Percentiles rank a stretch among this genome's conserved stretches.
Evolutionary conservation across 2,113 vertebrate genomes (phyloP).

Genomic region (Carollia perspicillata): DNA sequence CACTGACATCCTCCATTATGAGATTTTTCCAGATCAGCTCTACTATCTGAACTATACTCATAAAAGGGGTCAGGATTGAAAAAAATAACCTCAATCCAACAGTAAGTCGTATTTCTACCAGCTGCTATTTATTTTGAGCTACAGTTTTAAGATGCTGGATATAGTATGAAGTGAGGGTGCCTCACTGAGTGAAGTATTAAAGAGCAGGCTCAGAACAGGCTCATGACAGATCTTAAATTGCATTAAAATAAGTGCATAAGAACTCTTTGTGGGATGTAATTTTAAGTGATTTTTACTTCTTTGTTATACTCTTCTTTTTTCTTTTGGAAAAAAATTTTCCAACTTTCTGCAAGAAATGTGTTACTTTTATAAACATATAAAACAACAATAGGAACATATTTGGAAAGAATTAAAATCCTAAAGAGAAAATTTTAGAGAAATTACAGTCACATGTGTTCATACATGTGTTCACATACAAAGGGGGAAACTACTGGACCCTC

Average conservation of each 20-base stretch:
- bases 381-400: not conserved
- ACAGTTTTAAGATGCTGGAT: slow-evolving; percentile 25
- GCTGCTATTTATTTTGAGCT: not conserved
- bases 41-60: not conserved
- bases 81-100: not conserved
- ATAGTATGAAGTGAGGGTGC: not conserved
- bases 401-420: slow-evolving; percentile 17
- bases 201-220: not conserved
- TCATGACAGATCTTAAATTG: slow-evolving; percentile 31
- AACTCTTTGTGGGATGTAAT: not conserved
- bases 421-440: slow-evolving; percentile 35
- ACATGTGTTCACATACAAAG: not conserved
- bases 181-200: slow-evolving; percentile 6
- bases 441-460: not conserved
- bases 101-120: not conserved
- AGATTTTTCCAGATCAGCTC: not conserved
- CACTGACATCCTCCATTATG: not conserved
- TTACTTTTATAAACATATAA: not conserved
- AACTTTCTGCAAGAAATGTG: not conserved
- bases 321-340: not conserved
- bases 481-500: not conserved
- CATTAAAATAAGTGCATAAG: not conserved
- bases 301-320: not conserved
- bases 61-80: not conserved
- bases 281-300: not conserved